Evolutionary conservation across 2,113 vertebrate species (phyloP).

Genomic region (Melanotaenia duboulayi): DNA sequence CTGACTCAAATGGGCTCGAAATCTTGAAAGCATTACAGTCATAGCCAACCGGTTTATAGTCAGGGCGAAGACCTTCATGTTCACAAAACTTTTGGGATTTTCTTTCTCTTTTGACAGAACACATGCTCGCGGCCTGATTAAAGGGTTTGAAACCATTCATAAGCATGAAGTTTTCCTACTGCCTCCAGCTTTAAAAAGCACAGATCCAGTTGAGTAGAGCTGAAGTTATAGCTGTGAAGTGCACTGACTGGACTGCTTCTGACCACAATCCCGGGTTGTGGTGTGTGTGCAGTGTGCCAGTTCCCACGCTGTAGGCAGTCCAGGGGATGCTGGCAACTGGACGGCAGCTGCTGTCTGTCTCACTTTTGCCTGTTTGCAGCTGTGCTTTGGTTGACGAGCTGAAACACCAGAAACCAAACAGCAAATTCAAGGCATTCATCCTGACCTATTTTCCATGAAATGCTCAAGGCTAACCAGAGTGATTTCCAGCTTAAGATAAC

Average conservation of each 20-base stretch:
- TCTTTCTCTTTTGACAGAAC: too few relatives aligned
- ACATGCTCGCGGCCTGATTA: too few relatives aligned
- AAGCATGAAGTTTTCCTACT: conserved; percentile 16
- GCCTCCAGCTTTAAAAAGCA: conserved; percentile 21
- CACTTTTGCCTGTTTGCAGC: conserved; percentile 49
- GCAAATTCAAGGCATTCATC: conserved; percentile 33
- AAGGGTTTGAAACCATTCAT: conserved; percentile 1
- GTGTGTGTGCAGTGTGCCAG: conserved; percentile 39
- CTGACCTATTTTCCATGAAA: conserved; percentile 3
- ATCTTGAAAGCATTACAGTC: not conserved
- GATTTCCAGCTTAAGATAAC: conserved; percentile 27
- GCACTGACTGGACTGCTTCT: conserved; percentile 34
- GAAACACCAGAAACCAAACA: conserved; percentile 50
- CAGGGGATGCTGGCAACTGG: conserved; percentile 69
- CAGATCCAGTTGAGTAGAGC: not conserved
- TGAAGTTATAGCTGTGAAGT: conserved; percentile 8
- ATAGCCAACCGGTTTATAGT: not conserved
- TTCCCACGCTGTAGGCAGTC: conserved; percentile 76
- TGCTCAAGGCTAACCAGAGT: conserved; percentile 6
- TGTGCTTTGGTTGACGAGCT: conserved; percentile 31
- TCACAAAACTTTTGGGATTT: too few relatives aligned
- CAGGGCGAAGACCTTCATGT: too few relatives aligned
- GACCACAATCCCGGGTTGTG: conserved; percentile 13
- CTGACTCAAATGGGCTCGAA: not conserved
- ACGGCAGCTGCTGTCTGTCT: conserved; percentile 71